phyloP scores from a whole-genome alignment of 2,888 invertebrate species.

The Microchrysa polita region DNA sequence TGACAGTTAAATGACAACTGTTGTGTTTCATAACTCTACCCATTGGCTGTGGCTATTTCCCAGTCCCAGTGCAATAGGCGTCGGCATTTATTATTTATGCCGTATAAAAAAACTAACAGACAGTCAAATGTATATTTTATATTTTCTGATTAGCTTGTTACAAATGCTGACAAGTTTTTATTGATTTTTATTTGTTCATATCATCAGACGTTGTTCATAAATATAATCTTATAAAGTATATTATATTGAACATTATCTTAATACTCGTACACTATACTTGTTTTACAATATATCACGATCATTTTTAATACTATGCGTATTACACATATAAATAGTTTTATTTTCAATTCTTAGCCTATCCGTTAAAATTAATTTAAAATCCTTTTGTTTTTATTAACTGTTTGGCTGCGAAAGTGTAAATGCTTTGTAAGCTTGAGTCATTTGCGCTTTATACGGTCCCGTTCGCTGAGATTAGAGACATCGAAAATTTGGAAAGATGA shows the following conservation, averaged over 20 bases:
- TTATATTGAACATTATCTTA: conserved; percentile 1
- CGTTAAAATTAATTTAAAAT: conserved; percentile 1
- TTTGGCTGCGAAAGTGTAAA: background rate
- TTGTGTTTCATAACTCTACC: too few relatives aligned
- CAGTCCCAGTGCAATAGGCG: too few relatives aligned
- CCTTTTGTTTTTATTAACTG: background rate
- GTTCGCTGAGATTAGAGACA: background rate
- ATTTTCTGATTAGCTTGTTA: too few relatives aligned
- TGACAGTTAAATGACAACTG: too few relatives aligned
- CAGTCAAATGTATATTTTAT: too few relatives aligned
- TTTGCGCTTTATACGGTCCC: background rate
- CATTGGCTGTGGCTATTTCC: too few relatives aligned
- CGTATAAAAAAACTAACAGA: too few relatives aligned
- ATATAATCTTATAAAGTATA: conserved; percentile 3
- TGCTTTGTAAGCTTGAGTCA: conserved; percentile 3
- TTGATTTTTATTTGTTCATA: background rate
- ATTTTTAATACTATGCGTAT: conserved; percentile 13
- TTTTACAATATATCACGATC: conserved; percentile 31
- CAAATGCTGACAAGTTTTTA: too few relatives aligned
- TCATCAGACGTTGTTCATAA: background rate
- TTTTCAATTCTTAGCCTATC: background rate
- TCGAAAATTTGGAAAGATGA: background rate
- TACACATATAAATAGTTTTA: background rate
- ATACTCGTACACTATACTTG: conserved; percentile 1
- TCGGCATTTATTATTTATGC: too few relatives aligned